Evolutionary conservation across 1,140 invertebrate species (phyloP).

Genomic region (Drosophila watanabei): DNA sequence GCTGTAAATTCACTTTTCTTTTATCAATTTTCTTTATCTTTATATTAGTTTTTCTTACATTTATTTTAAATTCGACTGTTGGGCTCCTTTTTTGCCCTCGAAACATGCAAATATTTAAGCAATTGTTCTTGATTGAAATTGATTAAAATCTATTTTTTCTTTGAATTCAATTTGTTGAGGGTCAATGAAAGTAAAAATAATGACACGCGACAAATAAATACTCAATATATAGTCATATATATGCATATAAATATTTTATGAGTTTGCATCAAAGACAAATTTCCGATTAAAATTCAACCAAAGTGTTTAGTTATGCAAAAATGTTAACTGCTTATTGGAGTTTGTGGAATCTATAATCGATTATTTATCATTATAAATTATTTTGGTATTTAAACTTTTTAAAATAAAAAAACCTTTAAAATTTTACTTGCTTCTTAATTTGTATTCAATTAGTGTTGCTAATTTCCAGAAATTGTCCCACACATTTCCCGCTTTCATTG

Average conservation of each 20-base stretch:
- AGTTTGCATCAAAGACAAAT: not conserved
- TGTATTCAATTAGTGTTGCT: not conserved
- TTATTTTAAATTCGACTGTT: not conserved
- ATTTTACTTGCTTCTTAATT: not conserved
- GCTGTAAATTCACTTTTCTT: not conserved
- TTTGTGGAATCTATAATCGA: not conserved
- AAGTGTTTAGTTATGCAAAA: not conserved
- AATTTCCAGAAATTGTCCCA: not conserved
- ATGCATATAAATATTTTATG: constrained; percentile 14
- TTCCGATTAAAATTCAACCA: not conserved
- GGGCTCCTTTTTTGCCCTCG: not conserved
- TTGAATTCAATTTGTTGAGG: constrained; percentile 32
- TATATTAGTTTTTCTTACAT: not conserved
- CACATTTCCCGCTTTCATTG: not conserved
- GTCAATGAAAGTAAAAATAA: constrained; percentile 48
- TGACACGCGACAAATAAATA: constrained; percentile 16
- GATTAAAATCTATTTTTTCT: constrained; percentile 58
- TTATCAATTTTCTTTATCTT: not conserved
- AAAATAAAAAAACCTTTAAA: not conserved
- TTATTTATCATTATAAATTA: not conserved
- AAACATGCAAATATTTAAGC: constrained; percentile 36
- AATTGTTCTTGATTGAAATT: constrained; percentile 57
- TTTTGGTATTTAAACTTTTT: not conserved
- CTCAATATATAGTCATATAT: not conserved
- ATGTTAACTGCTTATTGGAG: not conserved